phyloP scores from a whole-genome alignment of 2,888 invertebrate genomes.

The Sturmia bella region DNA sequence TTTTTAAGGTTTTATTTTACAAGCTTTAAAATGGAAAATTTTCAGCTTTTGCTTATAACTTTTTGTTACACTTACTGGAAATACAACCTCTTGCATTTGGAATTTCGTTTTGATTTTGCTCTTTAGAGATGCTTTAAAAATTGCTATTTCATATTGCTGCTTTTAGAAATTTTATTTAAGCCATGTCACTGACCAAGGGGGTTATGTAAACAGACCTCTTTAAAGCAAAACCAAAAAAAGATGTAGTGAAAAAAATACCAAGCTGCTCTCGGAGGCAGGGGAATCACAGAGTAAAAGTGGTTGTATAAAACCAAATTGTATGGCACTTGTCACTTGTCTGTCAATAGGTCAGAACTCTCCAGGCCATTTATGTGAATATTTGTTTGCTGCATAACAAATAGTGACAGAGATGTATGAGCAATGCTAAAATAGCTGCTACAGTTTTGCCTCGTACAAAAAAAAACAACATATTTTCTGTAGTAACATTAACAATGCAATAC shows the following conservation, averaged over 20 bases:
- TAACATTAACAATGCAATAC: constrained; percentile 27
- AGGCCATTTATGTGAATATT: constrained; percentile 27
- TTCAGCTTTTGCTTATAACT: too few species aligned
- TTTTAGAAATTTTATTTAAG: constrained; percentile 6
- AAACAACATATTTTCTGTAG: constrained; percentile 6
- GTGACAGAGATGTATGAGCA: neutral
- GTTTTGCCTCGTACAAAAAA: neutral
- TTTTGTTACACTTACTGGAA: too few species aligned
- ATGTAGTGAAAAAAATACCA: neutral
- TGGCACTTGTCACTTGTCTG: constrained; percentile 64
- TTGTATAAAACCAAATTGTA: constrained; percentile 34
- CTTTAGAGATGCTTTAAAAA: too few species aligned
- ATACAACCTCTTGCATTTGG: too few species aligned
- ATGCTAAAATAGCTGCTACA: constrained; percentile 13
- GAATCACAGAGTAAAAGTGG: constrained; percentile 39
- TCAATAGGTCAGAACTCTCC: constrained; percentile 67
- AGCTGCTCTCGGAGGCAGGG: neutral
- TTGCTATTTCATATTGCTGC: too few species aligned
- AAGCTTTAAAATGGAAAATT: too few species aligned
- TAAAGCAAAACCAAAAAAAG: neutral
- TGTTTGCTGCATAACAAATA: neutral
- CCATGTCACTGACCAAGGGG: constrained; percentile 66
- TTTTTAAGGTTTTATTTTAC: too few species aligned
- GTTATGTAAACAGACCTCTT: constrained; percentile 33
- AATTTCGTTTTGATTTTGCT: too few species aligned